Evolutionary conservation across 2,113 vertebrate species (phyloP), one percentile per base, ranked within the genome.

Genomic region (Trachemys scripta): DNA sequence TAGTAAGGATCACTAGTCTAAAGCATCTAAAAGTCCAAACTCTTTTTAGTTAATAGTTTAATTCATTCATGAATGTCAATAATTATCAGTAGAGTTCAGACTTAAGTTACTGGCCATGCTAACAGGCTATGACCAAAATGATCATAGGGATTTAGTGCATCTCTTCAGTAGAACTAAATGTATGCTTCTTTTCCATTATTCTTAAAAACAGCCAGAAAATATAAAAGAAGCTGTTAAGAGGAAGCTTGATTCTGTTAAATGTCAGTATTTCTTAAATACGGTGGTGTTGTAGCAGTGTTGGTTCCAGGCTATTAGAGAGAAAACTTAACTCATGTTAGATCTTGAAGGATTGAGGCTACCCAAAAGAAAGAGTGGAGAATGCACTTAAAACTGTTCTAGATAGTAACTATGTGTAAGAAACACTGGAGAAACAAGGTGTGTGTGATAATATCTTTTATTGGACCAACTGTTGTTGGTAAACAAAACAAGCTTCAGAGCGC

Each of bases 201-300:
- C 90, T 94, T 86, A 91, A 94, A 97, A 96, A 93, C 38, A 97
- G 87, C 10, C 80, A 90, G 38, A 94, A 94, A 87, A 49, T 89
- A 20, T n/a, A 96, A 82, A 93, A 95, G 92, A 96, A 35, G 12
- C 14, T 69, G 92, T 87, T 92, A 97, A 82, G 82, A 88, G 0
- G 0, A 27, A 92, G 94, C 6, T 17, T 65, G 29, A 65, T 65
- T 65, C 35, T 62, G 13, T 65, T 35, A 65, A 31, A 59, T 59
- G 59, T 35, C 59, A 35, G 29, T 62, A 29, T 62, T 65, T 35
- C 31, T 65, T 65, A 65, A 31, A 65, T 65, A 65, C 3, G 12
- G 29, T 31, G 59, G 8, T 31, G 29, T 35, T 65, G 6, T 65
- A 65, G 6, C 59, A 65, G 27, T 10, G 5, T 59, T 59, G 27